These are phyloP conservation scores for Epinephelus fuscoguttatus DNA, from an alignment of 2,113 vertebrate species.

Conservation along the genomic window DNA sequence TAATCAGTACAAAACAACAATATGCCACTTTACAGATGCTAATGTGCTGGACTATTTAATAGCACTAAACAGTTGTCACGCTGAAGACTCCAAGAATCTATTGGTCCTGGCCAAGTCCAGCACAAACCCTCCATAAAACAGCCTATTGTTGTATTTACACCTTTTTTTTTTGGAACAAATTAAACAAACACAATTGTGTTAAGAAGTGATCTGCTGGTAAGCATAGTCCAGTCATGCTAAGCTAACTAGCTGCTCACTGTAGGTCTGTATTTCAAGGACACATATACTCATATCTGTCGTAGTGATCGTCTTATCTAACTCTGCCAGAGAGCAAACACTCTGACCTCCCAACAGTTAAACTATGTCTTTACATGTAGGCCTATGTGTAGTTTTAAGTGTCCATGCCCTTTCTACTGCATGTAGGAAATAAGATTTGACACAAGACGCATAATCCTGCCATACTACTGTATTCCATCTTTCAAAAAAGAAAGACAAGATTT, in stretches of 20 bases:
- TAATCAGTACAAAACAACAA: neutral
- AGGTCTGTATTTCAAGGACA: neutral
- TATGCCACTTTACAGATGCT: neutral
- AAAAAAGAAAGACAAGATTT: constrained; percentile 99
- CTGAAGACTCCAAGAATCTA: too few species aligned
- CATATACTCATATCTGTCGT: neutral
- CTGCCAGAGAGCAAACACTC: neutral
- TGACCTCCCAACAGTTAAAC: neutral
- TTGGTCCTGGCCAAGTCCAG: too few species aligned
- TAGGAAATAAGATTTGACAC: constrained; percentile 86
- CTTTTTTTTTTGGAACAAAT: neutral
- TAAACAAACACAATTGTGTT: neutral
- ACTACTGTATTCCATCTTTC: constrained; percentile 99
- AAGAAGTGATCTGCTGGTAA: too few species aligned
- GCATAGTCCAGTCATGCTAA: neutral
- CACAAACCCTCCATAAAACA: too few species aligned
- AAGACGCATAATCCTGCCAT: constrained; percentile 90
- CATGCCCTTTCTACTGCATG: constrained; percentile 24
- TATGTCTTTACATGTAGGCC: neutral
- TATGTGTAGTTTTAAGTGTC: constrained; percentile 21
- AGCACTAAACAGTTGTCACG: too few species aligned
- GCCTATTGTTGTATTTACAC: too few species aligned
- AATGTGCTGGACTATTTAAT: neutral
- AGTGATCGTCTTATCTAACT: neutral
- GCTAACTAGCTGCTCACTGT: neutral